A percentile compares a stretch with the other conserved stretches of the same genome.
These are phyloP conservation scores for Neodon shergylaensis DNA, from an alignment of 2,113 vertebrate genomes.

Conservation along the genomic window DNA sequence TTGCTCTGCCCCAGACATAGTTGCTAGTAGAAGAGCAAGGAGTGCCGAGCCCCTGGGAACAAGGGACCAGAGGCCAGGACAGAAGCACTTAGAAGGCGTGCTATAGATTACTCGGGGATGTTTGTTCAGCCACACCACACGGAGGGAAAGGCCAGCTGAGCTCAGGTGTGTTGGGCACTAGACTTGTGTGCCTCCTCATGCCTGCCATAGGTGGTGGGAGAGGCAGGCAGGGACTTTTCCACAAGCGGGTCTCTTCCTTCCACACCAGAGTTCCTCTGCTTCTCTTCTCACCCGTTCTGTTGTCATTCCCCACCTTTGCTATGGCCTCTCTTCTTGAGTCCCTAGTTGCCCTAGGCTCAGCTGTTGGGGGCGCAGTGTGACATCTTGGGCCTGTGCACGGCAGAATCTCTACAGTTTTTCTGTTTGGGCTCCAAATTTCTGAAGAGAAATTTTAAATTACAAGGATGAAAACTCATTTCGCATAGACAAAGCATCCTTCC, in stretches of 20 bases:
- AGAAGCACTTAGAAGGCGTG: background rate
- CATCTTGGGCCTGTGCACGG: background rate
- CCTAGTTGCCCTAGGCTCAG: background rate
- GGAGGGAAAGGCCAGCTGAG: background rate
- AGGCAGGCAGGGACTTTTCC: background rate
- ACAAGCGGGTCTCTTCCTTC: background rate
- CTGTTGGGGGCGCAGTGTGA: background rate
- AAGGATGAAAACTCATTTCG: background rate
- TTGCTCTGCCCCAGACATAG: background rate
- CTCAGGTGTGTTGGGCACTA: background rate
- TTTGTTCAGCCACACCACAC: background rate
- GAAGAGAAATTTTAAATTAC: background rate
- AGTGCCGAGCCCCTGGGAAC: background rate
- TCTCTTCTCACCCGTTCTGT: background rate
- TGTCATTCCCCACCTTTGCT: background rate
- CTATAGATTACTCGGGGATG: background rate
- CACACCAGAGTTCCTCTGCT: background rate
- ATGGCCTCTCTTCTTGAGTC: background rate
- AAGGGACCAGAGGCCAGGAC: background rate
- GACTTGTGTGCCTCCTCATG: background rate
- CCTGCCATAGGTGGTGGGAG: background rate
- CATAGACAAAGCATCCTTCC: background rate
- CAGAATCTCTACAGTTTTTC: background rate
- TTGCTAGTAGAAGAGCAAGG: background rate
- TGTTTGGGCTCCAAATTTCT: slow-evolving; percentile 40